phyloP scores from a whole-genome alignment of 2,797 vertebrate species.

The Neomorphus geoffroyi region DNA sequence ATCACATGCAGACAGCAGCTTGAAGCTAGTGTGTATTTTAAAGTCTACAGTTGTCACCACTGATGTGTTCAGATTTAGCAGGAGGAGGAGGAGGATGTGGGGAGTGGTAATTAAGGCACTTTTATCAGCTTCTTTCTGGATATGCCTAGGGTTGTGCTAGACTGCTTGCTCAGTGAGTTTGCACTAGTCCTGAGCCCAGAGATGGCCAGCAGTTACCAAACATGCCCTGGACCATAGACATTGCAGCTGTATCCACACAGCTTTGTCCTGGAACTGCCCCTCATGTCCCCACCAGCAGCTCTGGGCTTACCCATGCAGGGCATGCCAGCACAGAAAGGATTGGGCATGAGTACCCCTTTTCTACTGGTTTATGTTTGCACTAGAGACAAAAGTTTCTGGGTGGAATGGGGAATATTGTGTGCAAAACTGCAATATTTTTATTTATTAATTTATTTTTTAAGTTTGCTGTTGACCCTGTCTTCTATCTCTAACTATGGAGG shows the following conservation, averaged over 20 bases:
- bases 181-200: neutral
- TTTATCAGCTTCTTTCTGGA: neutral
- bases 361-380: neutral
- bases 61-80: neutral
- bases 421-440: neutral
- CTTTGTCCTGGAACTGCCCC: neutral
- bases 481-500: neutral
- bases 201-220: fast-evolving
- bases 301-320: neutral
- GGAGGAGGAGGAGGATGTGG: neutral
- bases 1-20: neutral
- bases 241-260: neutral
- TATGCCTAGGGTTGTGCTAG: neutral
- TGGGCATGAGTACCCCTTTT: neutral
- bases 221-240: neutral
- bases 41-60: neutral
- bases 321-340: neutral
- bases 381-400: neutral
- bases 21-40: neutral
- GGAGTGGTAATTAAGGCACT: neutral
- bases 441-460: neutral
- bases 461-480: neutral
- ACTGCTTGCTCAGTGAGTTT: neutral
- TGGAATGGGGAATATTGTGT: neutral
- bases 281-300: neutral